Conservation (phyloP, 1,140 invertebrate species). For the Diploscapter pachys region DNA sequence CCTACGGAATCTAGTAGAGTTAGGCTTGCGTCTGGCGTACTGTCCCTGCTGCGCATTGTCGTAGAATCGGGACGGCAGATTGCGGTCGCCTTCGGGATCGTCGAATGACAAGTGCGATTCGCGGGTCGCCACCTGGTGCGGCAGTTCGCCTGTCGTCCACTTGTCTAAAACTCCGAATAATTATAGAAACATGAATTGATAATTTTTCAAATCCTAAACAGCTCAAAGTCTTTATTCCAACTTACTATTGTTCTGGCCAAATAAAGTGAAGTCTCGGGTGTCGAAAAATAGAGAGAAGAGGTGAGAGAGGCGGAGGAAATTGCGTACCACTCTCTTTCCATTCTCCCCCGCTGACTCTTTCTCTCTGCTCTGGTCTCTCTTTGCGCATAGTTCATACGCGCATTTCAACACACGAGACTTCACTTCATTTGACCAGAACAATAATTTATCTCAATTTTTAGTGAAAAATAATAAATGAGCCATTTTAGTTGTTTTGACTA, state of each 20-base stretch:
- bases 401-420: too few relatives aligned
- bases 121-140: not conserved
- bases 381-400: too few relatives aligned
- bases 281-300: too few relatives aligned
- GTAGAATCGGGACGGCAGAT: conserved; percentile 23
- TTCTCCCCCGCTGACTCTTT: too few relatives aligned
- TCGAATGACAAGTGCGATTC: not conserved
- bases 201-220: not conserved
- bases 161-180: not conserved
- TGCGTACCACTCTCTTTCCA: too few relatives aligned
- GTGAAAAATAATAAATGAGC: too few relatives aligned
- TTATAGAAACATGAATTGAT: not conserved
- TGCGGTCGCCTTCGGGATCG: not conserved
- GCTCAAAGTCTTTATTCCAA: not conserved
- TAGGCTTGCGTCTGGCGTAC: not conserved
- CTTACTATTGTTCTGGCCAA: not conserved
- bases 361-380: too few relatives aligned
- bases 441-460: too few relatives aligned
- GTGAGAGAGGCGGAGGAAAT: too few relatives aligned
- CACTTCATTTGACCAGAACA: too few relatives aligned
- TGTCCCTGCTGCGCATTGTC: not conserved
- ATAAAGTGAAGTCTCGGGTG: too few relatives aligned
- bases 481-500: too few relatives aligned
- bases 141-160: conserved; percentile 1
- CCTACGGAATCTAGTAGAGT: conserved; percentile 17